These are phyloP conservation scores for Berghia stephanieae DNA, from an alignment of 1,140 invertebrate species.

Conservation along the genomic window DNA sequence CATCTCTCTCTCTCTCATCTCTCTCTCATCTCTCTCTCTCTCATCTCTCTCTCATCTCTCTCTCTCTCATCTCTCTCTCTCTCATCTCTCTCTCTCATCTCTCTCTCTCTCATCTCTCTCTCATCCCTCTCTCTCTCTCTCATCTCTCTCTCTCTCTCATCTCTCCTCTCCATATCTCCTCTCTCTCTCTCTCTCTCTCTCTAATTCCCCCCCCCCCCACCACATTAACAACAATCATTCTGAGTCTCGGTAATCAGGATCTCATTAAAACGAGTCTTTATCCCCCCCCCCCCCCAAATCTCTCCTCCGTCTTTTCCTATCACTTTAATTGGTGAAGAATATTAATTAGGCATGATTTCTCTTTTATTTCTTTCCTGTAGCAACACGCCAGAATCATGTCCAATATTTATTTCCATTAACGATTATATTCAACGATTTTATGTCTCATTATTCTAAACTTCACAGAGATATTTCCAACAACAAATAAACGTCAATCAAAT, in stretches of 20 bases:
- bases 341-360: too few relatives aligned
- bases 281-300: not conserved
- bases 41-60: too few relatives aligned
- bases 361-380: too few relatives aligned
- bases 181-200: constrained; percentile 1
- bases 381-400: not conserved
- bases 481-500: not conserved
- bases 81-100: too few relatives aligned
- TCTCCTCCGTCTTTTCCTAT: not conserved
- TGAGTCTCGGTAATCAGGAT: not conserved
- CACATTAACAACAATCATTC: not conserved
- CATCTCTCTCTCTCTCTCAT: not conserved
- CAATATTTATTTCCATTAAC: not conserved
- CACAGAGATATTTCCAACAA: not conserved
- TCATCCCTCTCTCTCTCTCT: not conserved
- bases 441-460: not conserved
- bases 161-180: not conserved
- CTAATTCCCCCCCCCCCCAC: not conserved
- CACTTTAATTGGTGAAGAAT: not conserved
- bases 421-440: not conserved
- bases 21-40: not conserved
- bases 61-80: too few relatives aligned
- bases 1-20: not conserved
- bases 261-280: not conserved
- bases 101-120: not conserved